phyloP scores from a whole-genome alignment of 2,888 invertebrate genomes.

The Ganaspis brasiliensis region DNA sequence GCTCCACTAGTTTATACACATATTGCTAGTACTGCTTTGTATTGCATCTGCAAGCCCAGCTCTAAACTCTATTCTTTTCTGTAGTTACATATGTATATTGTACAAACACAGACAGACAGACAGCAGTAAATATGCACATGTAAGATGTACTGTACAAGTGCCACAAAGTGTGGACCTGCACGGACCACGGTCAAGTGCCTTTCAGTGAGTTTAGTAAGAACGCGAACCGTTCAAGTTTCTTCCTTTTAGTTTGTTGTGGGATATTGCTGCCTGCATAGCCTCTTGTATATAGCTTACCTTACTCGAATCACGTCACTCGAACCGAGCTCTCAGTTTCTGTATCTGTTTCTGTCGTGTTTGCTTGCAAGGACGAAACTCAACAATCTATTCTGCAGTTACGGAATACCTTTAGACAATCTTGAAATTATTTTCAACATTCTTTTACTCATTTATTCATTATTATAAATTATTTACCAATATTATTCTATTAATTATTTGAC shows the following conservation, averaged over 20 bases:
- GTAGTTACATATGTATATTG: background rate
- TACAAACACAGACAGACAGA: conserved; percentile 15
- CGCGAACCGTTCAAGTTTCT: conserved; percentile 18
- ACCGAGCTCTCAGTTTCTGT: conserved; percentile 2
- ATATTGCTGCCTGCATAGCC: too few relatives aligned
- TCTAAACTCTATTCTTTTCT: background rate
- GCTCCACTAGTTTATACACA: conserved; percentile 30
- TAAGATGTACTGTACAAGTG: conserved; percentile 6
- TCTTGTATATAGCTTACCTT: conserved; percentile 69
- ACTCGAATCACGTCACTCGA: conserved; percentile 68
- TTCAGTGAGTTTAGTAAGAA: background rate
- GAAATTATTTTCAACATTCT: too few relatives aligned
- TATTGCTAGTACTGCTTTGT: conserved; percentile 21
- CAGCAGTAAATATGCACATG: conserved; percentile 16
- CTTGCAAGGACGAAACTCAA: conserved; percentile 15
- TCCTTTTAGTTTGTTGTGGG: conserved; percentile 68
- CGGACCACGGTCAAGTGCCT: background rate
- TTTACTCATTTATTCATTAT: too few relatives aligned
- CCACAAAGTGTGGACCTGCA: background rate
- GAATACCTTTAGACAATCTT: too few relatives aligned
- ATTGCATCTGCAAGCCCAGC: too few relatives aligned
- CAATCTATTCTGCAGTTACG: background rate
- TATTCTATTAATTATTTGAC: background rate
- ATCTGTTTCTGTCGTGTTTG: conserved; percentile 26
- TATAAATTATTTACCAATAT: too few relatives aligned